Percentiles rank a stretch among this genome's conserved stretches.
These are phyloP conservation scores for Lordiphosa clarofinis DNA, from an alignment of 1,140 invertebrate genomes.

Conservation along the genomic window DNA sequence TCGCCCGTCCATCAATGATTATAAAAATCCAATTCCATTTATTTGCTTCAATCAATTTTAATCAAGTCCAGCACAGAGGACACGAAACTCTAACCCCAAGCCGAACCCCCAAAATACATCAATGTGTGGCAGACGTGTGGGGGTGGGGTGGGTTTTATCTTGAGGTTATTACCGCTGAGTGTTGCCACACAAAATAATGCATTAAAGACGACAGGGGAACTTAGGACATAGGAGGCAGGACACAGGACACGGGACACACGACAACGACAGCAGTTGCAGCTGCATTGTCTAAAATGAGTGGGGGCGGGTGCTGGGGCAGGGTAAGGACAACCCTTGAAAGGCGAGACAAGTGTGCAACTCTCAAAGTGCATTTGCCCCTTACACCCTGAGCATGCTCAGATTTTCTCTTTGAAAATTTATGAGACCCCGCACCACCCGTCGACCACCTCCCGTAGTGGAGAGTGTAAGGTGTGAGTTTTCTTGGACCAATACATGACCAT, in stretches of 20 bases:
- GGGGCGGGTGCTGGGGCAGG: neutral
- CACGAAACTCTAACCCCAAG: slow-evolving; percentile 10
- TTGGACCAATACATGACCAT: slow-evolving; percentile 60
- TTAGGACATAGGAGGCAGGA: slow-evolving; percentile 10
- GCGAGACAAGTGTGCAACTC: slow-evolving; percentile 32
- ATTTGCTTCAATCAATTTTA: slow-evolving; percentile 76
- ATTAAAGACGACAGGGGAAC: slow-evolving; percentile 61
- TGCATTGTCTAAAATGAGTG: slow-evolving; percentile 23
- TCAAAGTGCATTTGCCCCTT: slow-evolving; percentile 33
- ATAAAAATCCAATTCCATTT: slow-evolving; percentile 69
- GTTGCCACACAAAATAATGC: slow-evolving; percentile 77
- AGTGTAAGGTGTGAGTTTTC: slow-evolving; percentile 61
- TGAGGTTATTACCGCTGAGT: slow-evolving; percentile 75
- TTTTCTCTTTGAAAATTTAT: slow-evolving; percentile 43
- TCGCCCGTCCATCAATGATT: slow-evolving; percentile 30
- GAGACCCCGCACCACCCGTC: slow-evolving; percentile 10
- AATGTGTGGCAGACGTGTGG: neutral
- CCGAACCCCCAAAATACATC: slow-evolving; percentile 19
- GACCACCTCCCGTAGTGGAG: neutral
- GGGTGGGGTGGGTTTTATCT: slow-evolving; percentile 49
- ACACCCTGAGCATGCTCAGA: slow-evolving; percentile 24
- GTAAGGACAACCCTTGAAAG: slow-evolving; percentile 12
- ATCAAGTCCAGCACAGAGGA: slow-evolving; percentile 44
- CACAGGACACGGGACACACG: slow-evolving; percentile 22
- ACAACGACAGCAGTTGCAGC: slow-evolving; percentile 40